These are phyloP conservation scores for Stegodyphus mimosarum DNA, from an alignment of 1,140 invertebrate species.

Conservation along the genomic window DNA sequence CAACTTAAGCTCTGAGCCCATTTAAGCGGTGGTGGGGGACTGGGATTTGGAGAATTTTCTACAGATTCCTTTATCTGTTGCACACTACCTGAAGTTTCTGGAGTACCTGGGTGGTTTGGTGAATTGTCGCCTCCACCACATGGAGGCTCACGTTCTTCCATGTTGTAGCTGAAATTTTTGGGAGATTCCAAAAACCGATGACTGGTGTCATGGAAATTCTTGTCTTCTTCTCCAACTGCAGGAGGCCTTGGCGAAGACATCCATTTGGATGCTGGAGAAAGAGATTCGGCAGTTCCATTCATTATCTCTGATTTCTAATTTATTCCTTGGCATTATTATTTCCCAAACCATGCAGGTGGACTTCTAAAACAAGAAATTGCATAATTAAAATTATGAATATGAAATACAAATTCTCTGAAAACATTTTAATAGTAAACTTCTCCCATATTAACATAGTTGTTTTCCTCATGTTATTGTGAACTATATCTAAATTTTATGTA, in stretches of 20 bases:
- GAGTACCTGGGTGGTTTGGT: neutral
- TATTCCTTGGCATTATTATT: neutral
- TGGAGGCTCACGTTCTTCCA: neutral
- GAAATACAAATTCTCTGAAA: too few relatives aligned
- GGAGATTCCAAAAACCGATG: neutral
- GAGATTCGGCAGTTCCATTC: constrained; percentile 19
- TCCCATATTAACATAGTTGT: too few relatives aligned
- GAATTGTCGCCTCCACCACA: neutral
- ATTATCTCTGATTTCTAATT: neutral
- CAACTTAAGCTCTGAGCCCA: constrained; percentile 86
- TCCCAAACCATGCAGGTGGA: too few relatives aligned
- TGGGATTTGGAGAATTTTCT: constrained; percentile 3
- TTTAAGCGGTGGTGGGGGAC: constrained; percentile 78
- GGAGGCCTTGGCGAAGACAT: constrained; percentile 11
- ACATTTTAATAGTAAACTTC: too few relatives aligned
- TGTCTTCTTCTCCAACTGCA: constrained; percentile 28
- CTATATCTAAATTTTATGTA: too few relatives aligned
- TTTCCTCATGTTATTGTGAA: too few relatives aligned
- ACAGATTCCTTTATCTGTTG: neutral
- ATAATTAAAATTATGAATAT: too few relatives aligned
- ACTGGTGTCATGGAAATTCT: constrained; percentile 20
- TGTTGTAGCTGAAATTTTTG: neutral
- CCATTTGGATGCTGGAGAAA: neutral
- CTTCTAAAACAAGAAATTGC: too few relatives aligned
- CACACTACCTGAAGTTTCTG: neutral